These are phyloP conservation scores for Tetragonisca angustula DNA, from an alignment of 2,888 invertebrate species.

Conservation along the genomic window DNA sequence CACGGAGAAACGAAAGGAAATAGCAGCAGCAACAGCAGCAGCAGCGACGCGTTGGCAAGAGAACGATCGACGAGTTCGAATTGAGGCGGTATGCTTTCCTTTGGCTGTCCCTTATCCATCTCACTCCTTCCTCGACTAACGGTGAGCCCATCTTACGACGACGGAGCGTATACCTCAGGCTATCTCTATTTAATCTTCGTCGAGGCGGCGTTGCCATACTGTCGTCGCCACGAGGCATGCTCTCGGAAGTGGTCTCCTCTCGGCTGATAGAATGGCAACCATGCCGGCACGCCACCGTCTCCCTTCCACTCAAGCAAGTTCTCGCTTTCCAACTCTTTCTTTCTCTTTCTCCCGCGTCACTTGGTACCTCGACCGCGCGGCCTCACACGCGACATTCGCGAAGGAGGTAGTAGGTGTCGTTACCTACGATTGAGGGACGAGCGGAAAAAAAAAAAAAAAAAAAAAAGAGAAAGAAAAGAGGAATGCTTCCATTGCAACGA, in stretches of 20 bases:
- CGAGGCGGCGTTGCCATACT: conserved; percentile 64
- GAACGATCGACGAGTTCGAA: conserved; percentile 58
- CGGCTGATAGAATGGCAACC: conserved; percentile 64
- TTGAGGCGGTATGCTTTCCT: conserved; percentile 69
- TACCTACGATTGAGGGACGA: conserved; percentile 64
- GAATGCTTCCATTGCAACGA: conserved; percentile 58
- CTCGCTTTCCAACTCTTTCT: conserved; percentile 36
- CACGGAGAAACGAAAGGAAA: neutral
- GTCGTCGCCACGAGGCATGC: conserved; percentile 46
- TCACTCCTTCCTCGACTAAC: conserved; percentile 72
- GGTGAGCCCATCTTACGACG: conserved; percentile 66
- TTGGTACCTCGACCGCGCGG: conserved; percentile 59
- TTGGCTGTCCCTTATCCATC: conserved; percentile 65
- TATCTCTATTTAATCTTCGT: conserved; percentile 72
- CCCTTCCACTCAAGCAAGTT: conserved; percentile 19
- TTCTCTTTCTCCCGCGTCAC: conserved; percentile 31
- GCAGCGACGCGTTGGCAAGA: conserved; percentile 16
- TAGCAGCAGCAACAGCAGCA: neutral
- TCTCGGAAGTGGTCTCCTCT: conserved; percentile 61
- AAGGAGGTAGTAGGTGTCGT: conserved; percentile 70
- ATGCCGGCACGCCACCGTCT: conserved; percentile 36
- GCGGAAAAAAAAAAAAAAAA: conserved; percentile 44
- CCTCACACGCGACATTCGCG: conserved; percentile 62
- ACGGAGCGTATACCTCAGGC: conserved; percentile 59
- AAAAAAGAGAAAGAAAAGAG: conserved; percentile 49